Evolutionary conservation across 1,140 invertebrate species (phyloP), one percentile per base, ranked within the genome.

Genomic region (Pseudomyrmex gracilis): DNA sequence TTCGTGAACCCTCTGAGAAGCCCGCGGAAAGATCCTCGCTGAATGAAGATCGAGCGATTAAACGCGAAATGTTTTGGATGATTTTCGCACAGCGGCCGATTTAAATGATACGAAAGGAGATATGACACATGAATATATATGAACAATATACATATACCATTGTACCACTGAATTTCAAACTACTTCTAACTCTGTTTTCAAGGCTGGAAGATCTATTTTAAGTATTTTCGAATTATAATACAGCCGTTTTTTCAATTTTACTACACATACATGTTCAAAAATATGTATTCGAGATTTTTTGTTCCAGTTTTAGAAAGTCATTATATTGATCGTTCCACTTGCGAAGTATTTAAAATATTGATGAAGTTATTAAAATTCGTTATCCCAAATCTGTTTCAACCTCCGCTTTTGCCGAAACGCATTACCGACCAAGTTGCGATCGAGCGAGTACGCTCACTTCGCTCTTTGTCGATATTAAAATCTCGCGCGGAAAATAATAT

Each of bases 1-100:
- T 58, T 70, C 63, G 68, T 55, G 22, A 55, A 51, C 63, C 45
- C 15, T 47, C 60, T 34, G 55, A 49, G 22, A 34, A 34, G 7
- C 34, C n/a, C 20, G 45, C 57, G 34, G 34, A 34, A 34, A 34
- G 34, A 34, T 34, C 63, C 71, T 73, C 51, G 80, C 47, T 58
- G 20, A 43, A 70, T 77, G 51, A 13, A 34, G 49, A 77, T 57
- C 10, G 12, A 10, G 12, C 15, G 43, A 22, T 58, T 58, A 70
- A 80, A 34, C 34, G 9, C 12, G 12, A 34, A 7, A 24, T 58
- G 15, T 57, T 58, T 10, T 45, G n/a, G 8, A 70, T 66, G 22
- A 64, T 61, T 60, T 68, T 47, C 15, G 20, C 45, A 3, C 22
- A 45, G 57, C 57, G 0, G 5, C 34, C 7, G 34, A 34, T 34